These are phyloP conservation scores for Myotis yumanensis DNA, from an alignment of 2,113 vertebrate genomes.

Conservation along the genomic window DNA sequence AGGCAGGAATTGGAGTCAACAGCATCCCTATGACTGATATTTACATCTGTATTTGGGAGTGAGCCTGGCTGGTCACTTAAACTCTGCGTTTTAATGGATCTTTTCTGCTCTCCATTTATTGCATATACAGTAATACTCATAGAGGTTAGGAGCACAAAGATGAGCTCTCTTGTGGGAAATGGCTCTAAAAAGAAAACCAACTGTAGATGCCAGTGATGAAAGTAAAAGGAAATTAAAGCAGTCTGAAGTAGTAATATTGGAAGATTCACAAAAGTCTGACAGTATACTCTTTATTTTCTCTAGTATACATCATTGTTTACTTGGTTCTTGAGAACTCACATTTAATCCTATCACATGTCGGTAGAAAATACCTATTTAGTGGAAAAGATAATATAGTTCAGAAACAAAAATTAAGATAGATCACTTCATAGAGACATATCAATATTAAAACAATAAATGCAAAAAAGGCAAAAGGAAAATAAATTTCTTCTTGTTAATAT, in stretches of 20 bases:
- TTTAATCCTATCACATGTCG: not conserved
- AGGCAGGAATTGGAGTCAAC: not conserved
- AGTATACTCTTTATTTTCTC: not conserved
- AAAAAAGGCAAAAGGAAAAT: slow-evolving; percentile 20
- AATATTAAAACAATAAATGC: slow-evolving; percentile 1
- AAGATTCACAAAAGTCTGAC: not conserved
- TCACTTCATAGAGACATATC: not conserved
- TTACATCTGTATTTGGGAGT: not conserved
- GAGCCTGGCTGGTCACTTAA: not conserved
- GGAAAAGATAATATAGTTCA: slow-evolving; percentile 37
- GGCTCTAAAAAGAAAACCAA: slow-evolving; percentile 10
- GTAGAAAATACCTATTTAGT: slow-evolving; percentile 20
- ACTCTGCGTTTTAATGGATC: not conserved
- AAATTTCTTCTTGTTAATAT: slow-evolving; percentile 26
- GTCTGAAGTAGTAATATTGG: not conserved
- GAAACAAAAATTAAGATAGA: slow-evolving; percentile 3
- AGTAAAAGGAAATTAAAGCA: not conserved
- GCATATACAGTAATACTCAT: not conserved
- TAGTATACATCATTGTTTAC: not conserved
- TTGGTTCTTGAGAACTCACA: not conserved
- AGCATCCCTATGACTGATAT: not conserved
- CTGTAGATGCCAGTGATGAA: not conserved
- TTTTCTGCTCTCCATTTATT: not conserved
- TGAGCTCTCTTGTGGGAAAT: not conserved
- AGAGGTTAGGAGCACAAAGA: not conserved